These are phyloP conservation scores for Spilogale gracilis DNA, from an alignment of 2,113 vertebrate species.

Conservation along the genomic window DNA sequence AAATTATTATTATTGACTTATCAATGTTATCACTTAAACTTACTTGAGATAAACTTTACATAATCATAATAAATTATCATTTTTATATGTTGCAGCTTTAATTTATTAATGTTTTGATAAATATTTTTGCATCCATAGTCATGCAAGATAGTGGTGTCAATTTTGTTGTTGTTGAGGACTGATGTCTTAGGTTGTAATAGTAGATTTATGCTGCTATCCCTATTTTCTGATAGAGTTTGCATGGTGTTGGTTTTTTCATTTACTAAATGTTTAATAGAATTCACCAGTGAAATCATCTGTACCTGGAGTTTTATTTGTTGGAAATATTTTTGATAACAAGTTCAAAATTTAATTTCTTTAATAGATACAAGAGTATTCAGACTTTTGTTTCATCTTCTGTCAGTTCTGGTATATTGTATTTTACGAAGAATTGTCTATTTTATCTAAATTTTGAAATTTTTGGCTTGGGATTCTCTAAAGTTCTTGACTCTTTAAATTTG, in stretches of 20 bases:
- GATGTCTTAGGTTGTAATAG: not conserved
- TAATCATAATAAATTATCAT: not conserved
- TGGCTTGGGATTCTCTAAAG: not conserved
- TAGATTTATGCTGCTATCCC: not conserved
- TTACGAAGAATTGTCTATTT: not conserved
- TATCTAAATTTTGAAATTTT: not conserved
- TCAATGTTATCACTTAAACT: not conserved
- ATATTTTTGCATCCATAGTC: not conserved
- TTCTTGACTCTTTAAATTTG: not conserved
- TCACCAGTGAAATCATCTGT: not conserved
- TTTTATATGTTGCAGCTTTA: not conserved
- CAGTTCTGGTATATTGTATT: not conserved
- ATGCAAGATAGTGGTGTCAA: not conserved
- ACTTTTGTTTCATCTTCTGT: not conserved
- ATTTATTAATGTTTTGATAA: not conserved
- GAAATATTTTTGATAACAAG: not conserved
- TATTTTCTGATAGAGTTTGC: not conserved
- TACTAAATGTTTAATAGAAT: slow-evolving; percentile 7
- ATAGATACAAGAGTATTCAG: not conserved
- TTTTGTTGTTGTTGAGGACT: not conserved
- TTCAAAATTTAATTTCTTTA: not conserved
- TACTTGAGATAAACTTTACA: not conserved
- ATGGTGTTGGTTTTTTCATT: not conserved
- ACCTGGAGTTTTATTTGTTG: not conserved
- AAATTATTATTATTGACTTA: not conserved